phyloP scores from a whole-genome alignment of 2,797 vertebrate genomes.

The Rhabdophis nuchalis region DNA sequence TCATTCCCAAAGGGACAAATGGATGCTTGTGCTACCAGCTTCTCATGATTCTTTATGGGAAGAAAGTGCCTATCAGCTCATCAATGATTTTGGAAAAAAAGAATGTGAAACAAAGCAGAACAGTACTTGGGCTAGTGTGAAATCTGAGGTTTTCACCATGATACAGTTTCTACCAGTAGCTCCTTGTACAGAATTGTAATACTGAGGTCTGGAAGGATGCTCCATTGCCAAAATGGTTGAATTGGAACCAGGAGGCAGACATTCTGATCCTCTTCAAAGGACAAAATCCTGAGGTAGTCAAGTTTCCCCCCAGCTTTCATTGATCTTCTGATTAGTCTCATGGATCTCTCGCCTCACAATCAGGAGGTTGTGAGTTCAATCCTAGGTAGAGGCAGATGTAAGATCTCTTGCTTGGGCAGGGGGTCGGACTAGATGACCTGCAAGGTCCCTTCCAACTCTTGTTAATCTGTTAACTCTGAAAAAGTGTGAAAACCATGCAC shows the following conservation, averaged over 20 bases:
- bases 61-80: neutral
- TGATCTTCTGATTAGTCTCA: neutral
- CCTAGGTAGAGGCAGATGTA: too few relatives aligned
- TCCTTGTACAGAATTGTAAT: neutral
- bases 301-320: neutral
- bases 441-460: too few relatives aligned
- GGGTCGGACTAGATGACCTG: too few relatives aligned
- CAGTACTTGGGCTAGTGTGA: neutral
- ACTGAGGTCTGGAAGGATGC: neutral
- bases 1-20: neutral
- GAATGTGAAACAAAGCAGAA: neutral
- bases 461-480: too few relatives aligned
- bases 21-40: neutral
- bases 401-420: too few relatives aligned
- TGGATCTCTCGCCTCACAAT: too few relatives aligned
- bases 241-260: neutral
- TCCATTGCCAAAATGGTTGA: neutral
- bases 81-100: neutral
- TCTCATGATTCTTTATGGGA: neutral
- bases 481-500: neutral
- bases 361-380: too few relatives aligned
- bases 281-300: neutral
- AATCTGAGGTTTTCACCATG: neutral
- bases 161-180: too few relatives aligned
- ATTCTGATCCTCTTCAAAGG: neutral